These are phyloP conservation scores for Drosophila rubida DNA, from an alignment of 2,888 invertebrate genomes.

Conservation along the genomic window DNA sequence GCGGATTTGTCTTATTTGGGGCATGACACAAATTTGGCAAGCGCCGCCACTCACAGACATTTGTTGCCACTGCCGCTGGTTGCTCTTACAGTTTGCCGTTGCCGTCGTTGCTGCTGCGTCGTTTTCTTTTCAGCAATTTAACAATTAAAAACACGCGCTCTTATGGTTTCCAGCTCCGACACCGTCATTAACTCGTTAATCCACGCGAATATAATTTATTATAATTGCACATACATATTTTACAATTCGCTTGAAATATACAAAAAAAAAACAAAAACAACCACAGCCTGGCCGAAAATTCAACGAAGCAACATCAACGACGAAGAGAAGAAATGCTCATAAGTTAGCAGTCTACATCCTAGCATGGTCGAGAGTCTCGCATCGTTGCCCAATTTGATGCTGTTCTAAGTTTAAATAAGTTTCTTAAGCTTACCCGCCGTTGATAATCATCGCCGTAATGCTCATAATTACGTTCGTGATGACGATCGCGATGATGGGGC, in stretches of 20 bases:
- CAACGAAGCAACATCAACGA: not conserved
- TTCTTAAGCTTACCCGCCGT: constrained; percentile 52
- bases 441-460: constrained; percentile 3
- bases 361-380: constrained; percentile 51
- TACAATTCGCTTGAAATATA: constrained; percentile 69
- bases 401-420: constrained; percentile 38
- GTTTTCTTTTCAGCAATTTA: constrained; percentile 76
- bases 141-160: constrained; percentile 80
- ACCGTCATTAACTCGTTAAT: constrained; percentile 79
- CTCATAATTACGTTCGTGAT: not conserved
- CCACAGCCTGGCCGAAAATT: constrained; percentile 34
- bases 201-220: constrained; percentile 80
- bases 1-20: constrained; percentile 78
- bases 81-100: not conserved
- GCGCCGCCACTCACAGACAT: constrained; percentile 46
- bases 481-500: constrained; percentile 22
- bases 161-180: constrained; percentile 55
- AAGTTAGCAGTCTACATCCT: constrained; percentile 14
- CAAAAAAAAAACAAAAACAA: constrained; percentile 9
- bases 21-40: constrained; percentile 79
- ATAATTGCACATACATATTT: constrained; percentile 72
- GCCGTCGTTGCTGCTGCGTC: constrained; percentile 32
- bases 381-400: constrained; percentile 62
- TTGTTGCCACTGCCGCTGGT: constrained; percentile 4
- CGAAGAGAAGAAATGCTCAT: not conserved